Conservation (phyloP, 1,140 invertebrate species). For the Zophobas morio region DNA sequence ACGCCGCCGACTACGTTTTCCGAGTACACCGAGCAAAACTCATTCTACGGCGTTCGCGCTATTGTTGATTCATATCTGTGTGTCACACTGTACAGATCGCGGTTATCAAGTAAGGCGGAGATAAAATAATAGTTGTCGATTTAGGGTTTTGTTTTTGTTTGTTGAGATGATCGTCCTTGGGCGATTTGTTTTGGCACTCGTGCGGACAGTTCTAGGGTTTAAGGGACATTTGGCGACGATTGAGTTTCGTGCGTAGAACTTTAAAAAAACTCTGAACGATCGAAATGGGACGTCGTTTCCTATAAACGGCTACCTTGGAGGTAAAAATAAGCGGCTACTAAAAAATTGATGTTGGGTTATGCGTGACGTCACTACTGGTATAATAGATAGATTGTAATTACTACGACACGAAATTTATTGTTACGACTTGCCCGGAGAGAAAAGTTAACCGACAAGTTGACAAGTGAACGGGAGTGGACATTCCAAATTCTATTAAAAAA, state of each 20-base stretch:
- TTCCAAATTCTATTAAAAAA: background rate
- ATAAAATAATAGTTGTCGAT: constrained; percentile 1
- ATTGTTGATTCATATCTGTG: constrained; percentile 38
- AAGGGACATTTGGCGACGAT: background rate
- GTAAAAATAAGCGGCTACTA: constrained; percentile 20
- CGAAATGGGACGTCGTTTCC: constrained; percentile 6
- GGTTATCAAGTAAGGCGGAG: constrained; percentile 27
- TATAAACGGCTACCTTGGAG: constrained; percentile 6
- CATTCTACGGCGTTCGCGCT: constrained; percentile 8
- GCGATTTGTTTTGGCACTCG: constrained; percentile 3
- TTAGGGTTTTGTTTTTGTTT: constrained; percentile 26
- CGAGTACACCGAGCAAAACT: constrained; percentile 11
- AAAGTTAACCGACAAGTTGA: background rate
- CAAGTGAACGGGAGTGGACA: background rate
- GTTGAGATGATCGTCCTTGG: background rate
- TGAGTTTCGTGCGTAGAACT: background rate
- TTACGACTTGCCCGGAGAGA: background rate
- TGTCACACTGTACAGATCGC: constrained; percentile 17
- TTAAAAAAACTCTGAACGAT: background rate
- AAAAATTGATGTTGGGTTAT: constrained; percentile 19
- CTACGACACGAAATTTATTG: constrained; percentile 6
- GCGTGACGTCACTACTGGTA: constrained; percentile 14
- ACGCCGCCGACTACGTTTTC: constrained; percentile 37
- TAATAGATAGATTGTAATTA: constrained; percentile 18
- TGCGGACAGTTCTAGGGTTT: background rate